These are phyloP conservation scores for Mirounga angustirostris DNA, from an alignment of 2,113 vertebrate genomes.

Conservation along the genomic window DNA sequence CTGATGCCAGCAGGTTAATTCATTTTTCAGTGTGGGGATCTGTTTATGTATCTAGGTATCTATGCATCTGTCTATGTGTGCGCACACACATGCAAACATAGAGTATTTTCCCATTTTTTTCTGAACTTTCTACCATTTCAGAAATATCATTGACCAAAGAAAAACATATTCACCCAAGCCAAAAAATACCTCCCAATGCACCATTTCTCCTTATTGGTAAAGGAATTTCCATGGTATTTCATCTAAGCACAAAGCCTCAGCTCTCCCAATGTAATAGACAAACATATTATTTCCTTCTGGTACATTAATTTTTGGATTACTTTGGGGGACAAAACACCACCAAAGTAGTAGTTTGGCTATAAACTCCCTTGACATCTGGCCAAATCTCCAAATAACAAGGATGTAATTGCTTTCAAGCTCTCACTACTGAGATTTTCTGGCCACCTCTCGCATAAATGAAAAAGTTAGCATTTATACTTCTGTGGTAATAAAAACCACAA, in stretches of 20 bases:
- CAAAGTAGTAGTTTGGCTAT: constrained; percentile 76
- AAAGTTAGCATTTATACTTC: constrained; percentile 66
- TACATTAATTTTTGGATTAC: constrained; percentile 80
- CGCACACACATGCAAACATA: background rate
- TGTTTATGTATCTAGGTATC: background rate
- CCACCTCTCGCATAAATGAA: background rate
- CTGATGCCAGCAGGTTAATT: background rate
- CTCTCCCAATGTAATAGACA: constrained; percentile 48
- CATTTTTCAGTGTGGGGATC: background rate
- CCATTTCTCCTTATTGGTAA: background rate
- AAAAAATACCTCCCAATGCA: background rate
- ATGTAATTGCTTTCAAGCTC: constrained; percentile 63
- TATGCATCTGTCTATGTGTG: background rate
- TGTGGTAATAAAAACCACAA: constrained; percentile 39
- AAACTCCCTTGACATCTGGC: constrained; percentile 76
- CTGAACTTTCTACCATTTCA: background rate
- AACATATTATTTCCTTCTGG: constrained; percentile 79
- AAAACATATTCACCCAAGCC: background rate
- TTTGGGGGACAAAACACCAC: constrained; percentile 72
- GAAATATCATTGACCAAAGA: background rate
- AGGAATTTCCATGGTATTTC: background rate
- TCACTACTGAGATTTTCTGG: constrained; percentile 63
- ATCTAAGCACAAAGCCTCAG: background rate
- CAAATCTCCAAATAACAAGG: constrained; percentile 69
- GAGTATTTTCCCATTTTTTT: background rate